Evolutionary conservation across 2,888 invertebrate genomes (phyloP), one percentile per base, ranked within the genome.

Genomic region (Drosophila pseudotakahashii): DNA sequence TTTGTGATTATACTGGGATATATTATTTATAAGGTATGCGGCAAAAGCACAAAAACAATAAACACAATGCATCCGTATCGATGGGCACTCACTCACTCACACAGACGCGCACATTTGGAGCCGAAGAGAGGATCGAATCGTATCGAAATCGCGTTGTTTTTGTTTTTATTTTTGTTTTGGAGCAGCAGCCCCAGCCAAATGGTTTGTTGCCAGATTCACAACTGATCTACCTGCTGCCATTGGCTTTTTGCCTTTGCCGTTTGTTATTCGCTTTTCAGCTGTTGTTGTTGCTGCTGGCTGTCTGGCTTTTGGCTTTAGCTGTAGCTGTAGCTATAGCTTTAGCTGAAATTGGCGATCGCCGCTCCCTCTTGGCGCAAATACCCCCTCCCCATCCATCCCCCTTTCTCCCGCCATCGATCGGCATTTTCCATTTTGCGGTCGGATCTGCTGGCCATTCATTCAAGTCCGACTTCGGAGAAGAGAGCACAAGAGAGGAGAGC

Each of bases 191-290:
- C 81, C 77, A 81, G 81, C 77, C 73, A 85, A 85, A 62, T 85
- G 75, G 75, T 84, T 84, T 84, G 84, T 87, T 84, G 84, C 91
- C 90, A 91, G 90, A 91, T 90, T 91, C 91, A 91, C 90, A 91
- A 92, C 91, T 92, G 91, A 92, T 91, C 91, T 91, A 89, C 90
- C 90, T 90, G 91, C 78, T 81, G 76, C 44, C 70, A 66, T 72
- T 63, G 64, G 67, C 76, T 76, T 73, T 76, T 73, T 76, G 53
- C 73, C 50, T 70, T 77, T 79, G 78, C 60, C 64, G 73, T 70
- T 57, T 79, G 78, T 78, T 61, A 57, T 59, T 59, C 59, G 47
- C 44, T 55, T 19, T 62, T 48, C 62, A 47, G 62, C 26, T 62
- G 60, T 45, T 44, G 61, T 39, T 62, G 60, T 44, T n/a, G n/a